phyloP scores from a whole-genome alignment of 2,888 invertebrate species.

The Cataglyphis altisquamis region DNA sequence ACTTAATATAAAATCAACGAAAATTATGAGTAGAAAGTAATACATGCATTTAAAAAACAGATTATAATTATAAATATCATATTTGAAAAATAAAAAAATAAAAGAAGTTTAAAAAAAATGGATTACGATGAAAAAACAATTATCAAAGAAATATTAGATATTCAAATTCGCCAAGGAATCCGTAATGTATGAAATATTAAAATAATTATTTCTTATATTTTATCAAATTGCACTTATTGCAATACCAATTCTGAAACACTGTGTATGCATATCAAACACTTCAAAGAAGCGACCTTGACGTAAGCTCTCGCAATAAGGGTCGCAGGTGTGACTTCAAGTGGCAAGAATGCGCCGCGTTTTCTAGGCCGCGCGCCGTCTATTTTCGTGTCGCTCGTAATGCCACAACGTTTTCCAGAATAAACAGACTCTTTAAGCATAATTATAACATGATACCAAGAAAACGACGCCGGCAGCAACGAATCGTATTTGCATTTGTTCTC shows the following conservation, averaged over 20 bases:
- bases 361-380: neutral
- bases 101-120: neutral
- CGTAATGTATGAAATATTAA: neutral
- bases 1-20: neutral
- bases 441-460: slow-evolving; percentile 19
- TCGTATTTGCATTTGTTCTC: slow-evolving; percentile 50
- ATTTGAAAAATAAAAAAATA: neutral
- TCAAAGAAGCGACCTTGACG: slow-evolving; percentile 16
- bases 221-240: neutral
- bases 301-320: slow-evolving; percentile 13
- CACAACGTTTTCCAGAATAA: slow-evolving; percentile 62
- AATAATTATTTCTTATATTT: neutral
- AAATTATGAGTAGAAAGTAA: neutral
- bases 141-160: neutral
- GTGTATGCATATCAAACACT: neutral
- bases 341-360: slow-evolving; percentile 25
- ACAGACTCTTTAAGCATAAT: slow-evolving; percentile 57
- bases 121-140: neutral
- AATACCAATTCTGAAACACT: neutral
- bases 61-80: neutral
- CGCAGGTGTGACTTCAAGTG: slow-evolving; percentile 27
- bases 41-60: neutral
- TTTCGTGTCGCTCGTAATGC: slow-evolving; percentile 41
- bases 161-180: neutral
- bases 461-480: neutral